These are phyloP conservation scores for Tenthredo amoena DNA, from an alignment of 2,888 invertebrate species.

Conservation along the genomic window DNA sequence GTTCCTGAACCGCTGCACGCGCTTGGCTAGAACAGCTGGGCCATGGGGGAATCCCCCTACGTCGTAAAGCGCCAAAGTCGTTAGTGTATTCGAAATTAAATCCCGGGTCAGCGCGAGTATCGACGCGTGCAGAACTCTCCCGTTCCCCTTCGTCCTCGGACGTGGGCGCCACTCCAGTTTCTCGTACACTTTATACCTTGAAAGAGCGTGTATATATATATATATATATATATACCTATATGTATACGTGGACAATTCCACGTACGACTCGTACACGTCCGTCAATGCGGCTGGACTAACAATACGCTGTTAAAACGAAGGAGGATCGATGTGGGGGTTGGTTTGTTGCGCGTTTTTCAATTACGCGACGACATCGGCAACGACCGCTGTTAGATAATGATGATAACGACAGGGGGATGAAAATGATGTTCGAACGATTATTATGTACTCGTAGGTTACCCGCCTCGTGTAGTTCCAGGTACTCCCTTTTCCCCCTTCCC, in stretches of 20 bases:
- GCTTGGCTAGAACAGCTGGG: constrained; percentile 51
- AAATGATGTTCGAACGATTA: constrained; percentile 19
- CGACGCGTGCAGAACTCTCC: constrained; percentile 30
- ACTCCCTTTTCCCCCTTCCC: constrained; percentile 12
- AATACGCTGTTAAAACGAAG: background rate
- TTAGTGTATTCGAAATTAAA: constrained; percentile 49
- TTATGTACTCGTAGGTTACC: constrained; percentile 16
- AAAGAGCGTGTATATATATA: background rate
- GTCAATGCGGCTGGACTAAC: constrained; percentile 11
- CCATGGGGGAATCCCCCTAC: constrained; percentile 76
- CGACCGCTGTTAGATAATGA: constrained; percentile 17
- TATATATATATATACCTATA: too few relatives aligned
- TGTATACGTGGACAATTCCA: background rate
- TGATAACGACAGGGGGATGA: constrained; percentile 3
- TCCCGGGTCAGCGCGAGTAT: constrained; percentile 27
- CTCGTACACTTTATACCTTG: background rate
- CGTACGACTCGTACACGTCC: constrained; percentile 1
- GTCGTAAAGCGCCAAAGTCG: constrained; percentile 61
- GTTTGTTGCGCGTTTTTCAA: background rate
- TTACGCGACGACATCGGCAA: constrained; percentile 5
- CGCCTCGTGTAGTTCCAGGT: background rate
- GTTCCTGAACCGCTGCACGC: constrained; percentile 42
- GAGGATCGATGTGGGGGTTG: background rate
- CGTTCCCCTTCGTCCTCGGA: background rate
- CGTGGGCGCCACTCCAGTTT: background rate